Conservation (phyloP, 2,797 vertebrate species). For the Gallinago stenura region DNA sequence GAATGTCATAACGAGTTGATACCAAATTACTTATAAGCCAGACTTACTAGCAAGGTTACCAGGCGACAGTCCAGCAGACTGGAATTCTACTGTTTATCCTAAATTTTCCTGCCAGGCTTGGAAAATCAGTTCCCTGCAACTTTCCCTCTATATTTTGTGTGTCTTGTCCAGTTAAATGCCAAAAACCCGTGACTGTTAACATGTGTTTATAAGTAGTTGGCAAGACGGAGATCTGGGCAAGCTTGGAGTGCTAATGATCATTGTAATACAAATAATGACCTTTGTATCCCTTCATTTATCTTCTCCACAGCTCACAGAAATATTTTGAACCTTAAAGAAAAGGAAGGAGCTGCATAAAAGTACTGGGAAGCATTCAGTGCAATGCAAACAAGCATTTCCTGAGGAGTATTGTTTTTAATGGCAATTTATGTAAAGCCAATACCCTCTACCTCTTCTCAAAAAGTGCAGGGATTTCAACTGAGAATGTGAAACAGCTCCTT, state of each 20-base stretch:
- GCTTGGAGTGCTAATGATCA: background rate
- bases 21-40: background rate
- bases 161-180: background rate
- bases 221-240: background rate
- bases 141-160: background rate
- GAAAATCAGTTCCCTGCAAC: background rate
- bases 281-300: background rate
- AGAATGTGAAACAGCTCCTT: background rate
- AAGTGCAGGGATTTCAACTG: background rate
- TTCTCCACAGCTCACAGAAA: background rate
- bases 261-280: background rate
- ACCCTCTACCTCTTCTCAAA: background rate
- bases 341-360: background rate
- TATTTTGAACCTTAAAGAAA: background rate
- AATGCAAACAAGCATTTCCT: background rate
- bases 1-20: background rate
- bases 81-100: background rate
- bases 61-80: background rate
- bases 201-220: background rate
- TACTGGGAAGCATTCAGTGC: background rate
- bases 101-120: background rate
- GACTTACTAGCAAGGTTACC: background rate
- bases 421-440: background rate
- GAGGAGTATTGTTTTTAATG: background rate
- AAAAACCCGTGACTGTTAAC: background rate